Conservation (phyloP, 2,888 invertebrate genomes). For the Drosophila basisetae region DNA sequence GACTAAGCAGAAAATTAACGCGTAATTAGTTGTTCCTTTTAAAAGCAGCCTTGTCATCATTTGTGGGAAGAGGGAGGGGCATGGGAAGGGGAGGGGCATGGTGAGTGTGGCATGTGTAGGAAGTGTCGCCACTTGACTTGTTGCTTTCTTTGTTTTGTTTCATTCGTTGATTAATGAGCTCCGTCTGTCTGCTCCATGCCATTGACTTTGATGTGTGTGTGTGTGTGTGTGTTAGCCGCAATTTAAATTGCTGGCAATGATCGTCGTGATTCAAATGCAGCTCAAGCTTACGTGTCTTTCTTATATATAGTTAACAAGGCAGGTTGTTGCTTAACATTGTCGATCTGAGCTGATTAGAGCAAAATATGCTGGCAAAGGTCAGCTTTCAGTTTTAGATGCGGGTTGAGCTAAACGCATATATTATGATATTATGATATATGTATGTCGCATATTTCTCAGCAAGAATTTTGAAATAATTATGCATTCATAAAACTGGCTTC, state of each 20-base stretch:
- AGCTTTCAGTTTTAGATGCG: constrained; percentile 8
- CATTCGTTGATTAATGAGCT: constrained; percentile 72
- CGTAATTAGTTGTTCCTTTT: constrained; percentile 79
- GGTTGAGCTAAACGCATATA: neutral
- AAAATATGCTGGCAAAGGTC: constrained; percentile 17
- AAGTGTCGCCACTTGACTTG: constrained; percentile 73
- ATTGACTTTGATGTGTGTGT: constrained; percentile 53
- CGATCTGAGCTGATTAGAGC: constrained; percentile 55
- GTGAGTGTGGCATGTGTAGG: constrained; percentile 45
- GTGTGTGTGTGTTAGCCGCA: constrained; percentile 33
- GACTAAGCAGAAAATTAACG: constrained; percentile 74
- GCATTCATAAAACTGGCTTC: neutral
- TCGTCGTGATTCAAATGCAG: constrained; percentile 49
- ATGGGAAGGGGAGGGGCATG: neutral
- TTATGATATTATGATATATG: neutral
- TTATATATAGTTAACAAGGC: constrained; percentile 20
- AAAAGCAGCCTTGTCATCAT: constrained; percentile 69
- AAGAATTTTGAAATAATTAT: neutral
- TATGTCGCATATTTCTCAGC: neutral
- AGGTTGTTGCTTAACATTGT: constrained; percentile 48
- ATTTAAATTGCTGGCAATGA: constrained; percentile 25
- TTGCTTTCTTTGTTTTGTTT: constrained; percentile 66
- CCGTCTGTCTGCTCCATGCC: constrained; percentile 48
- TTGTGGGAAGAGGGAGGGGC: neutral
- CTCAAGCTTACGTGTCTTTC: constrained; percentile 18